phyloP scores from a whole-genome alignment of 2,113 vertebrate genomes.

The Pseudorhombus dupliciocellatus region DNA sequence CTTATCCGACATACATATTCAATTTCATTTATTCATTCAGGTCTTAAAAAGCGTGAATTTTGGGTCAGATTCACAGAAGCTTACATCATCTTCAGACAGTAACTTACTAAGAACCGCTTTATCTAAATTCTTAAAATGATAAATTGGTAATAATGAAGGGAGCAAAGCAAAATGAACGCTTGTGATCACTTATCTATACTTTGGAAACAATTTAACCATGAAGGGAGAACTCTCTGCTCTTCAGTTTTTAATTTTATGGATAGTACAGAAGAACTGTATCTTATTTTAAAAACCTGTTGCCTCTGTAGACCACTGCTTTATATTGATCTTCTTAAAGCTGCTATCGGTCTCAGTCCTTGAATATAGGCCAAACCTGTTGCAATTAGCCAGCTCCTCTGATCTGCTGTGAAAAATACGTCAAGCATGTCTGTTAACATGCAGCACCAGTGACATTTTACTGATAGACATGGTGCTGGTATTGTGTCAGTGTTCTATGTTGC shows the following conservation, averaged over 20 bases:
- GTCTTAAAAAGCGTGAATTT: too few relatives aligned
- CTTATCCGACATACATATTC: too few relatives aligned
- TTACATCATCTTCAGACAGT: too few relatives aligned
- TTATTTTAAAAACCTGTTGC: neutral
- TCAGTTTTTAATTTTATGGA: neutral
- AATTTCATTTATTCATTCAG: too few relatives aligned
- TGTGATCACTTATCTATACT: neutral
- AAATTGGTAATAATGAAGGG: too few relatives aligned
- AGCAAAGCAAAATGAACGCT: neutral
- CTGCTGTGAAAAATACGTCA: too few relatives aligned
- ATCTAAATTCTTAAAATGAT: too few relatives aligned
- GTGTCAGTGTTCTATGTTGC: conserved; percentile 13
- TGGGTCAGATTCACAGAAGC: too few relatives aligned
- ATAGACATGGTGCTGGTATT: conserved; percentile 10
- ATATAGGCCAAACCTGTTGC: conserved; percentile 61
- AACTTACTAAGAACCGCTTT: too few relatives aligned
- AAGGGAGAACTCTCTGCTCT: neutral
- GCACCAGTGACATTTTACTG: neutral
- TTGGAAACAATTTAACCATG: neutral
- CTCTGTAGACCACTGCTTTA: conserved; percentile 12
- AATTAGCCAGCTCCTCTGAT: conserved; percentile 24
- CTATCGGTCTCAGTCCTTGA: conserved; percentile 34
- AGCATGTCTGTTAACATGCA: conserved; percentile 9
- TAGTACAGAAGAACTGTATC: neutral
- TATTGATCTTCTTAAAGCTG: conserved; percentile 32